Evolutionary conservation across 2,113 vertebrate species (phyloP), one percentile per base, ranked within the genome.

Genomic region (Pogona vitticeps): DNA sequence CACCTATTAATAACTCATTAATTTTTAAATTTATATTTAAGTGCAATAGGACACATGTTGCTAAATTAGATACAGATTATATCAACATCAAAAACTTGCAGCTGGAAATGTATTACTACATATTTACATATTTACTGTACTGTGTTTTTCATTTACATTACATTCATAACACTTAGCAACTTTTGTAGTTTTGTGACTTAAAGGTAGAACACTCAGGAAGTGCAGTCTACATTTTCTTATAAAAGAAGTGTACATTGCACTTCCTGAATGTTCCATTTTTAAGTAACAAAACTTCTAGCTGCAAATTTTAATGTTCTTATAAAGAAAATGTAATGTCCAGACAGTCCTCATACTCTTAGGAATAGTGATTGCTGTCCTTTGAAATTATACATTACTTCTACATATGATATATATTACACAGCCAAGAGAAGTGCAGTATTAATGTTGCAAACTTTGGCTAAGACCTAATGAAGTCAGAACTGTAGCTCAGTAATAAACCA

Each of bases 1-100:
- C 80, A 59, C 9, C 89, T 85, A 91, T 88, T 92, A 92, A 94
- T 92, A 95, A 83, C 86, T 87, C 89, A 88, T 80, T 93, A 87
- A 91, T 84, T 42, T 86, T 90, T 52, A 3, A 85, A 73, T 88
- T 93, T 94, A 77, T 86, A 90, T 89, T 95, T 86, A 63, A 93
- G 93, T 90, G 90, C 61, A 88, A 78, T 88, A 0, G 78, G 59
- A 82, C 73, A 91, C 83, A 58, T 71, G 93, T 89, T 83, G 76
- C 85, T 84, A 87, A 88, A 91, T 2, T 79, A 86, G 81, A 88
- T 70, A 86, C 46, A 59, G 33, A 76, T 72, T 88, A 28, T 81
- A 31, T 8, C 52, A 85, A 61, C 46, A 59, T 18, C 88, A 89
- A 33, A 73, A 80, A 52, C 84, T 26, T 58, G 13, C 77, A 58